A percentile compares a stretch with the other conserved stretches of the same genome.
Conservation (phyloP, 53 echinoderm and acorn worm genomes). For the Holothuria scabra region DNA sequence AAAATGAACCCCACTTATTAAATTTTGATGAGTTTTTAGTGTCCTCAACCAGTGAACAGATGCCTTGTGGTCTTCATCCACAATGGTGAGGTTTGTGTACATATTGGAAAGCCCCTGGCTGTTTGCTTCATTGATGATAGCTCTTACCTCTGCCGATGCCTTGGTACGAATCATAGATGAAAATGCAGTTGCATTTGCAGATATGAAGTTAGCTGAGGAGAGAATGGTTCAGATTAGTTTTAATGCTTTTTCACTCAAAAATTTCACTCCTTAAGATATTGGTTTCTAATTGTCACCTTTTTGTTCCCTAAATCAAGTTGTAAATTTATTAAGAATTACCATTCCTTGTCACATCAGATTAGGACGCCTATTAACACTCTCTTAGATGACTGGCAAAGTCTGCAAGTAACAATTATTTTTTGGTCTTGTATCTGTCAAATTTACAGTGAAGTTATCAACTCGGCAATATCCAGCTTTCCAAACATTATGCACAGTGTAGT, state of each 20-base stretch:
- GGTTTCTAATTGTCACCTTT: neutral
- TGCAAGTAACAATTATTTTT: too few species aligned
- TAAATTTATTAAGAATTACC: too few species aligned
- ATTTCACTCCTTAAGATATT: neutral
- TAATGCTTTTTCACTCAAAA: neutral
- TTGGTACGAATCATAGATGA: conserved; percentile 47
- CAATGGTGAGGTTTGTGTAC: conserved; percentile 48
- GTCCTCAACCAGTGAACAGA: conserved; percentile 71
- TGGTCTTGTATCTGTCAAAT: too few species aligned
- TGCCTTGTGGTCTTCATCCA: conserved; percentile 66
- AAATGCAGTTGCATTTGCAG: conserved; percentile 56
- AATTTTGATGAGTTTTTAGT: conserved; percentile 52
- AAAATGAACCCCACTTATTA: conserved; percentile 60
- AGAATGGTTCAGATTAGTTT: neutral
- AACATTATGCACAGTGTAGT: too few species aligned
- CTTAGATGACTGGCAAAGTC: too few species aligned
- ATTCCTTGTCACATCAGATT: too few species aligned
- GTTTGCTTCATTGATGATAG: conserved; percentile 59
- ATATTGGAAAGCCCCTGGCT: conserved; percentile 57
- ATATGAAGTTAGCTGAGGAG: conserved; percentile 53
- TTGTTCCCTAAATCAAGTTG: too few species aligned
- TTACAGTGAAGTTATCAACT: too few species aligned
- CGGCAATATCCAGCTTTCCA: too few species aligned
- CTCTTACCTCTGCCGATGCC: conserved; percentile 59
- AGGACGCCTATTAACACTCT: too few species aligned